These are phyloP conservation scores for Hymenopus coronatus DNA, from an alignment of 2,888 invertebrate genomes.

Conservation along the genomic window DNA sequence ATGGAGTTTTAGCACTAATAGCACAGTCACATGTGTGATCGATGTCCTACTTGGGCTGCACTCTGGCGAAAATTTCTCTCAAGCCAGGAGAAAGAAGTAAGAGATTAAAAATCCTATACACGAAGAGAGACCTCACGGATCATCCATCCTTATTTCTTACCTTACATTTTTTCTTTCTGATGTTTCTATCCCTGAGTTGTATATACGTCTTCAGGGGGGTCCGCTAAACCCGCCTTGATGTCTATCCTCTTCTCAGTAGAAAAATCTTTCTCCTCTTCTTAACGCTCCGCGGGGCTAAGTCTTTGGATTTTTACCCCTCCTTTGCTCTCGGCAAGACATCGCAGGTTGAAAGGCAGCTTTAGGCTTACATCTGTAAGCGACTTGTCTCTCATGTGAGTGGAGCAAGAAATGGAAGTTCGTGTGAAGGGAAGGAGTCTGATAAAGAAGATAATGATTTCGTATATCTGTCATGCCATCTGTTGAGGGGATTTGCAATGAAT, in stretches of 20 bases:
- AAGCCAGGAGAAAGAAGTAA: background rate
- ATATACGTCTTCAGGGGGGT: background rate
- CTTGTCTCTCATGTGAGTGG: background rate
- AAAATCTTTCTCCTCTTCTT: conserved; percentile 7
- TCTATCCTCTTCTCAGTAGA: background rate
- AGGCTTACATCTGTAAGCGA: conserved; percentile 2
- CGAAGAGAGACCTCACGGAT: background rate
- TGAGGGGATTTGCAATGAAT: background rate
- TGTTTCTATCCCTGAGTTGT: background rate
- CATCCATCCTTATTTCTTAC: conserved; percentile 10
- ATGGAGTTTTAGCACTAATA: background rate
- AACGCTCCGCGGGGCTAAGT: background rate
- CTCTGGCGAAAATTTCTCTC: background rate
- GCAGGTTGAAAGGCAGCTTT: background rate
- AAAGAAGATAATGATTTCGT: background rate
- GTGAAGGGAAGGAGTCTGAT: background rate
- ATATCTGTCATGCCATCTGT: background rate
- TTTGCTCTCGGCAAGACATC: background rate
- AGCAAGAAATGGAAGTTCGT: background rate
- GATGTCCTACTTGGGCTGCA: background rate
- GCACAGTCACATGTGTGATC: background rate
- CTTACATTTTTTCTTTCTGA: background rate
- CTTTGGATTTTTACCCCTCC: background rate
- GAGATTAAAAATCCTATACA: conserved; percentile 6
- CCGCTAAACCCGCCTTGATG: background rate